phyloP scores from a whole-genome alignment of 2,888 invertebrate genomes.

The Watsonalla binaria region DNA sequence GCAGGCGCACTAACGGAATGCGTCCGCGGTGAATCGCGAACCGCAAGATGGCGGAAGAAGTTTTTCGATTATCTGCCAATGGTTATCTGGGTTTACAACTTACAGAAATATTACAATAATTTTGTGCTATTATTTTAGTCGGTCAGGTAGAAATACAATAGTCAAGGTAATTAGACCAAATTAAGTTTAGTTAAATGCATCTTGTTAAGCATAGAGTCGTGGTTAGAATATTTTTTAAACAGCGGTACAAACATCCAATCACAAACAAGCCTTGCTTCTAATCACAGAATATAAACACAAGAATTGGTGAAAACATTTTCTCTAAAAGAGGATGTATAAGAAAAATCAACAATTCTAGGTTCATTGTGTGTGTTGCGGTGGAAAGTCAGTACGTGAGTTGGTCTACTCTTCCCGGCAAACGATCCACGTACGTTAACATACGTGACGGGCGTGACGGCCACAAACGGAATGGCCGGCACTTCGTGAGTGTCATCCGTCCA shows the following conservation, averaged over 20 bases:
- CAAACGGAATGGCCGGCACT: slow-evolving; percentile 56
- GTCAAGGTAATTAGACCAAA: background rate
- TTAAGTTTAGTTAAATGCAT: background rate
- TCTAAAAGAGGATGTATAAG: slow-evolving; percentile 5
- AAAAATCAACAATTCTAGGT: slow-evolving; percentile 27
- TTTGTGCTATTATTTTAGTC: background rate
- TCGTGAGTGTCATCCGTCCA: slow-evolving; percentile 69
- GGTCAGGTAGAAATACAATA: background rate
- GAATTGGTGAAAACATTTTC: background rate
- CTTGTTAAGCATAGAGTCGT: too few species aligned
- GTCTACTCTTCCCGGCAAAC: slow-evolving; percentile 31
- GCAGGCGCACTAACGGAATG: slow-evolving; percentile 48
- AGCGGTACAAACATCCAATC: too few species aligned
- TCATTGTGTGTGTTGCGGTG: slow-evolving; percentile 51
- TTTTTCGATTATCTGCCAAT: background rate
- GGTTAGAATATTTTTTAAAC: too few species aligned
- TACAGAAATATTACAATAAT: background rate
- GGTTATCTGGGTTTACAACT: background rate
- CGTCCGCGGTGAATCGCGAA: slow-evolving; percentile 17
- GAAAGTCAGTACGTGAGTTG: slow-evolving; percentile 59
- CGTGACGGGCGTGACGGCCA: slow-evolving; percentile 66
- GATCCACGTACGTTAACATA: slow-evolving; percentile 54
- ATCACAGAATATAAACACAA: too few species aligned
- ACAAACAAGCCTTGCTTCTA: too few species aligned
- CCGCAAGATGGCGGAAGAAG: slow-evolving; percentile 29